A percentile compares a stretch with the other conserved stretches of the same genome.
Conservation (phyloP, 2,797 vertebrate species). For the Chaetophractus vellerosus region DNA sequence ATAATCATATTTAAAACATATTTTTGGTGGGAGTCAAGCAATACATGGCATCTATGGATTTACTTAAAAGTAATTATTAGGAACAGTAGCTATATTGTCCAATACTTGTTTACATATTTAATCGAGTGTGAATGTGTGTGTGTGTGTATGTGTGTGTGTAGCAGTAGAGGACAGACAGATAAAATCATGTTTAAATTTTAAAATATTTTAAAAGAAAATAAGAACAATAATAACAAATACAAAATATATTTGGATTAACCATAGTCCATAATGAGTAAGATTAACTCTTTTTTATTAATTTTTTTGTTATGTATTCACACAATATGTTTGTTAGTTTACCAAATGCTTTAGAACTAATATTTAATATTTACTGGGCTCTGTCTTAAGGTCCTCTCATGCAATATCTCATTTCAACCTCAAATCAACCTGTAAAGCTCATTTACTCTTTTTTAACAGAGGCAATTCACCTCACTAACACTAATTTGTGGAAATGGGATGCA, state of each 20-base stretch:
- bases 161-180: accelerated
- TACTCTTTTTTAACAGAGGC: background rate
- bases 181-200: background rate
- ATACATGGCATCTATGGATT: background rate
- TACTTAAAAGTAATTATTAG: background rate
- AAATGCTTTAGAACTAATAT: background rate
- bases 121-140: background rate
- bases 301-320: background rate
- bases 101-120: background rate
- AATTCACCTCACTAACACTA: background rate
- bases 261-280: background rate
- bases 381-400: background rate
- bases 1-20: background rate
- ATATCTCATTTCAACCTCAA: background rate
- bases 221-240: background rate
- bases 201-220: background rate
- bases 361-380: background rate
- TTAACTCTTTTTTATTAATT: background rate
- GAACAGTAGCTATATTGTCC: background rate
- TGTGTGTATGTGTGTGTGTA: background rate
- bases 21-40: background rate
- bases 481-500: background rate
- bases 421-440: background rate
- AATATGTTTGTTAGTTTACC: background rate
- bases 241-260: background rate